Evolutionary conservation across 2,113 vertebrate genomes (phyloP).

Genomic region (Rhizomys pruinosus): DNA sequence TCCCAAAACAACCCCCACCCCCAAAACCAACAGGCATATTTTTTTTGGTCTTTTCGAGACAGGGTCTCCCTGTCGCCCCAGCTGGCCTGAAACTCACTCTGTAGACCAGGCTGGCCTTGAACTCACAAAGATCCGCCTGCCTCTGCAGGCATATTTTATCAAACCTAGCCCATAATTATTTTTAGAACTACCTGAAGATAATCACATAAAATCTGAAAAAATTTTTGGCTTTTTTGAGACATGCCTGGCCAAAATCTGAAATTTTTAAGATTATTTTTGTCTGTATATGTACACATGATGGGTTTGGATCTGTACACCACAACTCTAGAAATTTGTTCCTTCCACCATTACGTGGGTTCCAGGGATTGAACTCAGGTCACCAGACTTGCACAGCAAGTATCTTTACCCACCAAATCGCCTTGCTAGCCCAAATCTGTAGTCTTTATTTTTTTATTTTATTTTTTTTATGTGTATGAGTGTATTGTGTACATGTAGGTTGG

Average conservation of each 20-base stretch:
- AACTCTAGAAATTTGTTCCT: neutral
- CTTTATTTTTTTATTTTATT: no score
- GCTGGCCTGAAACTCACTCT: no score
- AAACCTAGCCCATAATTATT: neutral
- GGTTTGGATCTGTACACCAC: neutral
- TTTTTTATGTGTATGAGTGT: no score
- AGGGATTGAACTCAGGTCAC: neutral
- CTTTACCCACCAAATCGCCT: neutral
- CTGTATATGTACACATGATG: neutral
- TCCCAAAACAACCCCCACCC: no score
- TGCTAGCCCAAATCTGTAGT: neutral
- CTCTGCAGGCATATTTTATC: no score
- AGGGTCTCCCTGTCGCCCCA: no score
- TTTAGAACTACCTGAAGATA: constrained; percentile 32
- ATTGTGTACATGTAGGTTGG: no score
- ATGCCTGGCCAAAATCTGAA: neutral
- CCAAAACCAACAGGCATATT: no score
- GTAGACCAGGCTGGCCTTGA: no score
- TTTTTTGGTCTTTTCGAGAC: no score
- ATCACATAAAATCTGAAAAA: constrained; percentile 13
- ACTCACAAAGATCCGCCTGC: no score
- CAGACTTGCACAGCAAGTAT: neutral
- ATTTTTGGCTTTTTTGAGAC: no score
- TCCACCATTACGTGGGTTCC: neutral
- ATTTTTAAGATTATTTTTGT: neutral